Percentiles rank a stretch among this genome's conserved stretches.
These are phyloP conservation scores for Epicampocera succincta DNA, from an alignment of 2,888 invertebrate species.

Conservation along the genomic window DNA sequence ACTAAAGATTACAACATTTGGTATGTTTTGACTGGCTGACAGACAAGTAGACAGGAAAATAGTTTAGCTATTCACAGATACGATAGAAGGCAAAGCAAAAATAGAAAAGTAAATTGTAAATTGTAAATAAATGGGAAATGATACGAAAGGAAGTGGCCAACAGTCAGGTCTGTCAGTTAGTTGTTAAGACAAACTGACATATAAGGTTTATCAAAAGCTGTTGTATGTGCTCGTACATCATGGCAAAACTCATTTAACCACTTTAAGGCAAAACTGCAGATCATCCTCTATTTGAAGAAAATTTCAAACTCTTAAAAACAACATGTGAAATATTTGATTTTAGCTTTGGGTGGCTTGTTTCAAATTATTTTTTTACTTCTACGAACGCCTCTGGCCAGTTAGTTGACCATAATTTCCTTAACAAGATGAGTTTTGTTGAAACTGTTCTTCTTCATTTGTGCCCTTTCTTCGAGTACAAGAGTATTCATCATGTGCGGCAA, in stretches of 20 bases:
- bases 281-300: constrained; percentile 23
- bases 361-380: constrained; percentile 30
- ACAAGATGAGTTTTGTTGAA: background rate
- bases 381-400: constrained; percentile 19
- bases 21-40: constrained; percentile 67
- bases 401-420: constrained; percentile 39
- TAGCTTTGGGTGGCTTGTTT: constrained; percentile 49
- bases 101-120: background rate
- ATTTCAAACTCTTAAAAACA: constrained; percentile 28
- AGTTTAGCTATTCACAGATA: constrained; percentile 70
- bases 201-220: constrained; percentile 27
- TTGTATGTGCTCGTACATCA: constrained; percentile 5
- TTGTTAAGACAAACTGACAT: constrained; percentile 33
- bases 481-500: too few relatives aligned
- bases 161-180: constrained; percentile 51
- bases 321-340: constrained; percentile 26
- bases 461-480: background rate
- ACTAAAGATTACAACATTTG: constrained; percentile 39
- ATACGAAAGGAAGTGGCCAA: constrained; percentile 45
- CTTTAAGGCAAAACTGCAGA: background rate
- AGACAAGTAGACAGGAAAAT: constrained; percentile 68
- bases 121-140: constrained; percentile 36
- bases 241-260: constrained; percentile 16
- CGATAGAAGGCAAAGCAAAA: background rate
- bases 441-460: background rate